Percentiles rank a stretch among this genome's conserved stretches.
These are phyloP conservation scores for Champsocephalus esox DNA, from an alignment of 2,797 vertebrate genomes.

Conservation along the genomic window DNA sequence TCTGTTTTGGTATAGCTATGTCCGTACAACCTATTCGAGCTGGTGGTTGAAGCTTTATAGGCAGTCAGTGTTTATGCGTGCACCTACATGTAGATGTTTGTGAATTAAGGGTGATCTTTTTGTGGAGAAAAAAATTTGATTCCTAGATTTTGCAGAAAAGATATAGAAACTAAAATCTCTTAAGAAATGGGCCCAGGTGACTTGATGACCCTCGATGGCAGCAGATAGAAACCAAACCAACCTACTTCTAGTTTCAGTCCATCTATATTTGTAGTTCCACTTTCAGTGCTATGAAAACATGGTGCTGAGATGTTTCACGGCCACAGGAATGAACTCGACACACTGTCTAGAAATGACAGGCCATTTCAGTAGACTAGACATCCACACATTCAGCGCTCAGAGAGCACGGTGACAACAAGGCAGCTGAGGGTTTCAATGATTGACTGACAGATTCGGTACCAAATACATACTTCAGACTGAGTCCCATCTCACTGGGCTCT, in stretches of 20 bases:
- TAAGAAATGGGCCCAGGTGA: conserved; percentile 74
- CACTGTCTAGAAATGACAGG: conserved; percentile 52
- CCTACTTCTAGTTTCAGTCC: conserved; percentile 45
- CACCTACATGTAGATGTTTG: conserved; percentile 56
- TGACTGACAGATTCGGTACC: conserved; percentile 71
- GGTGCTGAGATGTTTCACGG: conserved; percentile 56
- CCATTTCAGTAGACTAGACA: conserved; percentile 82
- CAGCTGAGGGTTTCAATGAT: conserved; percentile 77
- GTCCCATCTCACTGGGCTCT: conserved; percentile 36
- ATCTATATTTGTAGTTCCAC: conserved; percentile 33
- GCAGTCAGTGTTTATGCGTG: conserved; percentile 74
- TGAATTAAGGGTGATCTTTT: conserved; percentile 67
- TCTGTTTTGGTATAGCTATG: conserved; percentile 84
- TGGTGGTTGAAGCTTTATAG: conserved; percentile 85
- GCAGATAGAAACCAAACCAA: conserved; percentile 39
- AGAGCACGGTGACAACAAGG: conserved; percentile 78
- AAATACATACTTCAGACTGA: conserved; percentile 45
- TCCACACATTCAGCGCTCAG: conserved; percentile 80
- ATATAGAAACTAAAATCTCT: conserved; percentile 47
- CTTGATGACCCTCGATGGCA: conserved; percentile 65
- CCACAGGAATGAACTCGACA: conserved; percentile 80
- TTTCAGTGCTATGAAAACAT: conserved; percentile 11
- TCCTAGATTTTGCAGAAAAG: conserved; percentile 39
- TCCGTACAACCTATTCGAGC: conserved; percentile 86
- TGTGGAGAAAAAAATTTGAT: conserved; percentile 20